Base-by-base conservation (phyloP, 2,888 invertebrate species). In the Phorcus lineatus region DNA sequence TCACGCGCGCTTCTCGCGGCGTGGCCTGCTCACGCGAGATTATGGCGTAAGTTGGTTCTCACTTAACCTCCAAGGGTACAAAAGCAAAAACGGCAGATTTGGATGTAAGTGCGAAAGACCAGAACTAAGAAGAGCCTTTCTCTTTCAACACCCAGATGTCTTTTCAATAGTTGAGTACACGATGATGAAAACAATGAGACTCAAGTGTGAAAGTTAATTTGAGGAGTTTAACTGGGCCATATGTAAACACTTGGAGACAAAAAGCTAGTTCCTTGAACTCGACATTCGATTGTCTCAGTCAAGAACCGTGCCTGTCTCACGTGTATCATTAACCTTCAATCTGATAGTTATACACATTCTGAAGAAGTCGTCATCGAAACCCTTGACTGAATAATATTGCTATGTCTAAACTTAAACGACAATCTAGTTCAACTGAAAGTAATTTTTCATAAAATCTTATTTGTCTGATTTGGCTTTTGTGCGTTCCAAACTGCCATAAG, bases 1-100 rank as follows among this genome's bases (percentile, higher is more conserved):
- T 62, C 62, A 62, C 28, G 62, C 62, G 62, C 62, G 16, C 62
- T 62, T 62, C 62, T 62, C 62, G 62, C 62, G 22, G 62, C 62
- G 62, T 62, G 62, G 62, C 62, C 28, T 28, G 62, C 62, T 62
- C 62, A 62, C 62, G 62, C 62, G 62, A 62, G 62, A 62, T 62
- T 62, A 62, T 62, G 62, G 62, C 62, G 62, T 28, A 62, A 62
- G 62, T 62, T n/a, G 17, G 62, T 62, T 62, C 62, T 62, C 62
- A 62, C 62, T 62, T 62, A 22, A 62, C 62, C 62, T 28, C 62
- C 0, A 16, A 62, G 62, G 24, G 62, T 62, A 62, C 62, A 62
- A 62, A 62, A 62, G 62, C 62, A 28, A 24, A 62, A 62, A 62
- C 28, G 62, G 24, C 62, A 62, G 62, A 28, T 62, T 62, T 62